A percentile compares a stretch with the other conserved stretches of the same genome.
Conservation (phyloP, 2,888 invertebrate genomes). For the Cacoxenus indagator region DNA sequence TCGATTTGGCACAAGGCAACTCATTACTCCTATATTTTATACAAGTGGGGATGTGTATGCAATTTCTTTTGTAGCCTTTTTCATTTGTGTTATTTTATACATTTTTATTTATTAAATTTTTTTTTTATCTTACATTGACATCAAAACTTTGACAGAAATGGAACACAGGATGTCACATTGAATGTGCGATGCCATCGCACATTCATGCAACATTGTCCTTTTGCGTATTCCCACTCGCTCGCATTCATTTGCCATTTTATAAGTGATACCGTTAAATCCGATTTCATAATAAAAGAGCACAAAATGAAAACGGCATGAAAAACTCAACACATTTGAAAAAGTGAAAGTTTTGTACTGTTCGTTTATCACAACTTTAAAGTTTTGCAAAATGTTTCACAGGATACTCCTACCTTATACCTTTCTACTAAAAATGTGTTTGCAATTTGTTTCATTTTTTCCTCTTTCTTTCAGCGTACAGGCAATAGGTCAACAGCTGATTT, state of each 20-base stretch:
- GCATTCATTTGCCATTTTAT: background rate
- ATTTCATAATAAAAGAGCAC: slow-evolving; percentile 33
- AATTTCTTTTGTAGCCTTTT: slow-evolving; percentile 40
- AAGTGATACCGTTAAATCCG: slow-evolving; percentile 9
- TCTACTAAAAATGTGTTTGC: background rate
- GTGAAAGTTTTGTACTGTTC: slow-evolving; percentile 45
- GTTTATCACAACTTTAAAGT: too few relatives aligned
- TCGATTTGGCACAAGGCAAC: background rate
- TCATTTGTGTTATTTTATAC: slow-evolving; percentile 18
- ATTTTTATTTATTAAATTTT: slow-evolving; percentile 16
- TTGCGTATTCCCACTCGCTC: background rate
- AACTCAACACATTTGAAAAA: slow-evolving; percentile 40
- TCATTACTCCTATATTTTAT: background rate
- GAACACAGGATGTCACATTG: slow-evolving; percentile 36
- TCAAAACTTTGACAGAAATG: slow-evolving; percentile 58
- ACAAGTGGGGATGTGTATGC: slow-evolving; percentile 3
- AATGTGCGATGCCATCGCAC: slow-evolving; percentile 5
- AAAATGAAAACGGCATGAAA: slow-evolving; percentile 45
- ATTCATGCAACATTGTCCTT: background rate
- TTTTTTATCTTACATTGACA: slow-evolving; percentile 33
- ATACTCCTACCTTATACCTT: background rate
- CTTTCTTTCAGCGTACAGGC: too few relatives aligned
- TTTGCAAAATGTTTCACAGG: background rate
- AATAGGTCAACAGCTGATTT: too few relatives aligned
- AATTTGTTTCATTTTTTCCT: too few relatives aligned